Evolutionary conservation across 2,113 vertebrate species (phyloP).

Genomic region (Megaceryle maxima): DNA sequence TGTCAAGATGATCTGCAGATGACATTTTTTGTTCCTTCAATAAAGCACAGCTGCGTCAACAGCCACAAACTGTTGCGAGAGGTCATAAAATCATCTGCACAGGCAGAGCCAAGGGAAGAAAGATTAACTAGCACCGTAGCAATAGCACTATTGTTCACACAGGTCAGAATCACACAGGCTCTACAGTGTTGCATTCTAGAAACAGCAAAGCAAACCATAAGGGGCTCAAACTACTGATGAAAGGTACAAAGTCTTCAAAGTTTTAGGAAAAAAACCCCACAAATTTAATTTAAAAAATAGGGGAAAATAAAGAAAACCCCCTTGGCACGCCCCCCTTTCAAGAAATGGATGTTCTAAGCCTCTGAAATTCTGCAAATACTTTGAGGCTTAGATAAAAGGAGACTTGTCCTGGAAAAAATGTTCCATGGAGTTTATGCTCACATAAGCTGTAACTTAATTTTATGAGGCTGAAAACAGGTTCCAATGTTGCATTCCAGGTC

Average conservation of each 20-base stretch:
- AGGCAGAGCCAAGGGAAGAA: not conserved
- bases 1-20: constrained; percentile 34
- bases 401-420: not conserved
- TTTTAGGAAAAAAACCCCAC: not conserved
- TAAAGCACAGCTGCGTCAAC: constrained; percentile 54
- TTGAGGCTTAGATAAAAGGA: not conserved
- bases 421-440: not conserved
- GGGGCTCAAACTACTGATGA: not conserved
- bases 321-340: not conserved
- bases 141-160: constrained; percentile 8
- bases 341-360: not conserved
- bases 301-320: not conserved
- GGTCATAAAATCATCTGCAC: constrained; percentile 15
- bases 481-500: not conserved
- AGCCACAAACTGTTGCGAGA: not conserved
- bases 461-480: not conserved
- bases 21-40: constrained; percentile 35
- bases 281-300: not conserved
- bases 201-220: not conserved
- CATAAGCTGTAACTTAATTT: not conserved
- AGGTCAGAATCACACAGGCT: not conserved
- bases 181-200: not conserved
- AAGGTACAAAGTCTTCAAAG: not conserved
- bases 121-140: not conserved
- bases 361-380: constrained; percentile 16